A percentile compares a stretch with the other conserved stretches of the same genome.
These are phyloP conservation scores for Drosophila sordidula DNA, from an alignment of 2,888 invertebrate species.

Conservation along the genomic window DNA sequence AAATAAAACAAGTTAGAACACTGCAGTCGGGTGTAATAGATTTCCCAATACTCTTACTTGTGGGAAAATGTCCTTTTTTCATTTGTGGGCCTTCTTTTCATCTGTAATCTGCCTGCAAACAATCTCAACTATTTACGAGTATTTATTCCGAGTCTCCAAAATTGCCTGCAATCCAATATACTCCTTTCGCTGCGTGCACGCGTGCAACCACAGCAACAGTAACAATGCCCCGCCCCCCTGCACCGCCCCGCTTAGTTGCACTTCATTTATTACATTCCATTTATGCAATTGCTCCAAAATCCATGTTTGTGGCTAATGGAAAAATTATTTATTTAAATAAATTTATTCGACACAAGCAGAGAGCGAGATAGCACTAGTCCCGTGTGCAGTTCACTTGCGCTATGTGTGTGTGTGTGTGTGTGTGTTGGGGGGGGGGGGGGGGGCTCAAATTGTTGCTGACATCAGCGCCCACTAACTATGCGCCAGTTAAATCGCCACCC, in stretches of 20 bases:
- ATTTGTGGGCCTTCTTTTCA: no score
- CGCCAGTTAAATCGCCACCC: neutral
- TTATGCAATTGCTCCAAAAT: conserved; percentile 75
- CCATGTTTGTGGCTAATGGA: conserved; percentile 77
- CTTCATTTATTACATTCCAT: conserved; percentile 75
- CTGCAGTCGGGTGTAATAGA: no score
- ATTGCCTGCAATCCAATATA: no score
- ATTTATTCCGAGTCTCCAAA: no score
- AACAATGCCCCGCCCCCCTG: conserved; percentile 10
- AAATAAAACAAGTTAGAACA: neutral
- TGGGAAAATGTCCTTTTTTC: no score
- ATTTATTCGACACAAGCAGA: conserved; percentile 63
- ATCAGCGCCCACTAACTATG: conserved; percentile 37
- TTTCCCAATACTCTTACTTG: no score
- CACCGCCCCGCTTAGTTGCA: conserved; percentile 34
- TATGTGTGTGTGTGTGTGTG: neutral
- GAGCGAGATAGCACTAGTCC: conserved; percentile 17
- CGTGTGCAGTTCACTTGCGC: neutral
- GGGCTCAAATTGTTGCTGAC: conserved; percentile 58
- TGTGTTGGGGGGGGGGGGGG: neutral
- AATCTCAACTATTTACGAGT: no score
- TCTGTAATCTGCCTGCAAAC: no score
- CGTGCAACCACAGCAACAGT: conserved; percentile 3
- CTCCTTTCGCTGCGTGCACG: no score
- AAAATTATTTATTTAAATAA: conserved; percentile 78